Percentiles rank a stretch among this genome's conserved stretches.
Evolutionary conservation across 2,888 invertebrate genomes (phyloP).

Genomic region (Camptogramma bilineatum): DNA sequence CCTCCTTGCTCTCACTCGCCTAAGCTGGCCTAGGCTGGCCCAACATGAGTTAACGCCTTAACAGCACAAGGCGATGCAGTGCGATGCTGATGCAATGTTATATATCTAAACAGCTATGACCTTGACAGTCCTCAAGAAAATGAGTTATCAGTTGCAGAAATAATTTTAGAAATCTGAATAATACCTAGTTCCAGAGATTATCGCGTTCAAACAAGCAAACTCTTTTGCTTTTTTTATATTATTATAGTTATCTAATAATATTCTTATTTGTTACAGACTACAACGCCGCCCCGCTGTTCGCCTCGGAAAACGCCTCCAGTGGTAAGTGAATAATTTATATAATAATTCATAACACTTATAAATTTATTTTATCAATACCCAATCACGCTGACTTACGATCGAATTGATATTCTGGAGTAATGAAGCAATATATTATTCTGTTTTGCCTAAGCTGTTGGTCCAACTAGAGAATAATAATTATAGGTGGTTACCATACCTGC

Average conservation of each 20-base stretch:
- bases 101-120: no score
- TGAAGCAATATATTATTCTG: constrained; percentile 21
- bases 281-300: constrained; percentile 85
- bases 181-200: no score
- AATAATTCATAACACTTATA: constrained; percentile 22
- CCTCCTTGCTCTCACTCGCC: no score
- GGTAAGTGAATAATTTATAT: constrained; percentile 64
- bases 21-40: no score
- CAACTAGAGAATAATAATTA: neutral
- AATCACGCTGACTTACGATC: constrained; percentile 20
- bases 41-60: no score
- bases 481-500: neutral
- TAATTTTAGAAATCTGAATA: no score
- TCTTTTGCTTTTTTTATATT: no score
- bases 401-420: constrained; percentile 10
- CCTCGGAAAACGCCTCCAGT: constrained; percentile 85
- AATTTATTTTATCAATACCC: constrained; percentile 24
- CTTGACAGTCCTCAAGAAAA: no score
- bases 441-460: constrained; percentile 8
- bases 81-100: no score
- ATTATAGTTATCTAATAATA: constrained; percentile 21
- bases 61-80: no score
- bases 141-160: no score
- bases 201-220: no score
- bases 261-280: constrained; percentile 74